phyloP scores from a whole-genome alignment of 2,888 invertebrate species.

The Drosophila differens region DNA sequence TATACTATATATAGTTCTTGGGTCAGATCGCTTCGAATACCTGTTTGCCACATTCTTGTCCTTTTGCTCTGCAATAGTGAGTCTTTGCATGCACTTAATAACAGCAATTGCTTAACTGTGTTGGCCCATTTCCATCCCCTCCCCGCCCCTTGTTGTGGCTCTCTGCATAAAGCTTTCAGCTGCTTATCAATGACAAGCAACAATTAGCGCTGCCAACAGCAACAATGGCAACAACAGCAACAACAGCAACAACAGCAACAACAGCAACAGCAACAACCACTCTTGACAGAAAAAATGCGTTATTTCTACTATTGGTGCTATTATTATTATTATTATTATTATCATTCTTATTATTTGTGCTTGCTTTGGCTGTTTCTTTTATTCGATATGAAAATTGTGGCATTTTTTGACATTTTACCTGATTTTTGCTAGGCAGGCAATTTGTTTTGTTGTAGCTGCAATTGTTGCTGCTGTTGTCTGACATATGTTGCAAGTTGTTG shows the following conservation, averaged over 20 bases:
- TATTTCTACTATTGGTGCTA: constrained; percentile 36
- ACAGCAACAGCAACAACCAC: constrained; percentile 11
- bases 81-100: constrained; percentile 51
- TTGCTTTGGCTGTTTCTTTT: constrained; percentile 10
- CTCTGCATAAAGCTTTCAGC: constrained; percentile 32
- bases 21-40: background rate
- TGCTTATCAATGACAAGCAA: constrained; percentile 65
- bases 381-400: constrained; percentile 52
- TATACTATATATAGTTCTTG: background rate
- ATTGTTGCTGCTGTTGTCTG: constrained; percentile 41
- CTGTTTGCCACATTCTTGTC: background rate
- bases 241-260: constrained; percentile 24
- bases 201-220: constrained; percentile 57
- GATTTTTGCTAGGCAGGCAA: constrained; percentile 63
- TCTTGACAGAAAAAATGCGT: constrained; percentile 33
- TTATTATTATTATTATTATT: constrained; percentile 26
- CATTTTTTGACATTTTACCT: constrained; percentile 73
- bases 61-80: background rate
- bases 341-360: constrained; percentile 1
- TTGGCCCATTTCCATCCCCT: background rate
- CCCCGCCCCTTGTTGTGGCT: background rate
- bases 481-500: constrained; percentile 77
- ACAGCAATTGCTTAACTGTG: constrained; percentile 37
- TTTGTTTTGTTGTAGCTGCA: constrained; percentile 58
- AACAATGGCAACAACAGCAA: constrained; percentile 29